Evolutionary conservation across 1,140 invertebrate species (phyloP).

Genomic region (Ganaspis sp.): DNA sequence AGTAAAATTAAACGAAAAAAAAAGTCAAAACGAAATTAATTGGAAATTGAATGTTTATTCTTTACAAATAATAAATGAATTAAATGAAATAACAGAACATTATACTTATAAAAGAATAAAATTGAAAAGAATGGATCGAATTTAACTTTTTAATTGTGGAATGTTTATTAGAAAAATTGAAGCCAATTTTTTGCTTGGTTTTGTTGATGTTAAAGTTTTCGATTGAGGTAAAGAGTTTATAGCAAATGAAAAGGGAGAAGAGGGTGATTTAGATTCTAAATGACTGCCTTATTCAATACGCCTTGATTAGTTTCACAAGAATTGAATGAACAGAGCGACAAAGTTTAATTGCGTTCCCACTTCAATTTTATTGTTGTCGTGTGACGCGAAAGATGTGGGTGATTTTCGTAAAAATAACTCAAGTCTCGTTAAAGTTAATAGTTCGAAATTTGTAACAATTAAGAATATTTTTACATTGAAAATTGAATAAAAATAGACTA

Average conservation of each 20-base stretch:
- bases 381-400: background rate
- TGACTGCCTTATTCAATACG: conserved; percentile 3
- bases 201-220: background rate
- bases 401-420: background rate
- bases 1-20: too few species aligned
- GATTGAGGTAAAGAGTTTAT: background rate
- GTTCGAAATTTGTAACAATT: too few species aligned
- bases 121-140: background rate
- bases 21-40: too few species aligned
- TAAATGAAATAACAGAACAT: too few species aligned
- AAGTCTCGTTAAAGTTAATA: background rate
- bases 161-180: background rate
- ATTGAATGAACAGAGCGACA: conserved; percentile 9
- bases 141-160: background rate
- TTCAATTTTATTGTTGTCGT: conserved; percentile 10
- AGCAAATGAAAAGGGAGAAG: conserved; percentile 9
- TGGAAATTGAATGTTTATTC: too few species aligned
- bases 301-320: conserved; percentile 9
- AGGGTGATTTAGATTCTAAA: conserved; percentile 14
- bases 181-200: background rate
- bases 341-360: conserved; percentile 9
- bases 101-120: too few species aligned
- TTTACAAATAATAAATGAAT: too few species aligned
- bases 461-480: too few species aligned
- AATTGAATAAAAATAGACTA: too few species aligned